These are phyloP conservation scores for Clivina fossor DNA, from an alignment of 2,888 invertebrate genomes.

Conservation along the genomic window DNA sequence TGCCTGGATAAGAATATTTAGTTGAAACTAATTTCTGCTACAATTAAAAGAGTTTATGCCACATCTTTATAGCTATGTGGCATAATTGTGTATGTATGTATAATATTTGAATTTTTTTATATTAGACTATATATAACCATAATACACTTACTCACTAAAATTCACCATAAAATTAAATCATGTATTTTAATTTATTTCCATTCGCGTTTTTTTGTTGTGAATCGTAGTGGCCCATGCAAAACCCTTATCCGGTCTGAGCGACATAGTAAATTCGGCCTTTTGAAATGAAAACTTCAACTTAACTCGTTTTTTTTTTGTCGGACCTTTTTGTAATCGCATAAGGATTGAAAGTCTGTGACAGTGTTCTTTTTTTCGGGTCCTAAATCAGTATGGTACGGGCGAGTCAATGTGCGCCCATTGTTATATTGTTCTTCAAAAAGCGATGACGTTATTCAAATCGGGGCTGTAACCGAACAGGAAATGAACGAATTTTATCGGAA, in stretches of 20 bases:
- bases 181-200: conserved; percentile 13
- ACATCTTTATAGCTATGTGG: too few relatives aligned
- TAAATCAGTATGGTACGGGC: too few relatives aligned
- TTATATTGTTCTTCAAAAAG: neutral
- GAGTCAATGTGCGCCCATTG: neutral
- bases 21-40: too few relatives aligned
- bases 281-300: conserved; percentile 17
- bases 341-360: neutral
- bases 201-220: conserved; percentile 4
- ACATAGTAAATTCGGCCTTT: conserved; percentile 17
- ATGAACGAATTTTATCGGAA: too few relatives aligned
- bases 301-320: conserved; percentile 21
- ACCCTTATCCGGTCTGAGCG: conserved; percentile 6
- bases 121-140: too few relatives aligned
- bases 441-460: conserved; percentile 10
- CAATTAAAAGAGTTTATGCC: too few relatives aligned
- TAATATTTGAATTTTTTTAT: too few relatives aligned
- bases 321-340: conserved; percentile 19
- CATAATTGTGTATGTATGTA: too few relatives aligned
- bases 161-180: conserved; percentile 16
- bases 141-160: too few relatives aligned
- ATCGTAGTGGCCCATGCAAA: neutral
- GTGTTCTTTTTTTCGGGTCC: neutral
- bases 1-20: too few relatives aligned
- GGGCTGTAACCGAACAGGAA: neutral